phyloP scores from a whole-genome alignment of 2,113 vertebrate genomes.

The Cheirogaleus medius region DNA sequence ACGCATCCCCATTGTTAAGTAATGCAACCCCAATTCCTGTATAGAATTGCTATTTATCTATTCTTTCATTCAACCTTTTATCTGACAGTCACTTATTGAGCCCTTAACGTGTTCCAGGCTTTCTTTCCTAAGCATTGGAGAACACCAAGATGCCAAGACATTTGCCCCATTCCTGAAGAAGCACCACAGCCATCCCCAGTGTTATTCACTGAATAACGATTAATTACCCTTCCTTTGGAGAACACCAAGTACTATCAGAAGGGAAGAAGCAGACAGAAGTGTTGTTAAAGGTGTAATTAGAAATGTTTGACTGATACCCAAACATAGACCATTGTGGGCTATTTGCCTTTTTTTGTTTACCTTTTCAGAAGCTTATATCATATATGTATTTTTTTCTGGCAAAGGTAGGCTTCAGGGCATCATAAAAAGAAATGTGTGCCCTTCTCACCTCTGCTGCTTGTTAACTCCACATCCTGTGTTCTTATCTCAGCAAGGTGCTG shows the following conservation, averaged over 20 bases:
- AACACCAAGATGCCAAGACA: neutral
- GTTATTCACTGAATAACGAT: neutral
- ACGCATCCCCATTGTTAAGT: neutral
- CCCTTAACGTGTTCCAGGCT: neutral
- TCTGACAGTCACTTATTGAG: neutral
- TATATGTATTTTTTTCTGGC: neutral
- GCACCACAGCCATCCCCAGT: neutral
- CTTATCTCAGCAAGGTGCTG: conserved; percentile 38
- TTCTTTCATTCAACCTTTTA: neutral
- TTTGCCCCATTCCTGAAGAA: neutral
- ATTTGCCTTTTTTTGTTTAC: neutral
- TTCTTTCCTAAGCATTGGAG: neutral
- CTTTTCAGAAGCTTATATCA: neutral
- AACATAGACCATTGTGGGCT: neutral
- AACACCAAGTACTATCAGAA: neutral
- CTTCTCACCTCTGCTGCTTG: neutral
- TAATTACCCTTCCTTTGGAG: neutral
- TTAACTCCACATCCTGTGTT: neutral
- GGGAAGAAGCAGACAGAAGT: neutral
- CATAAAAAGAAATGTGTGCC: neutral
- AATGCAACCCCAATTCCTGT: neutral
- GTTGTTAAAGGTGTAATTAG: neutral
- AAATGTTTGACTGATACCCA: neutral
- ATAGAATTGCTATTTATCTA: neutral
- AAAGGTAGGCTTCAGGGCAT: neutral